Evolutionary conservation across 1,140 invertebrate species (phyloP).

Genomic region (Drosophila bocqueti): DNA sequence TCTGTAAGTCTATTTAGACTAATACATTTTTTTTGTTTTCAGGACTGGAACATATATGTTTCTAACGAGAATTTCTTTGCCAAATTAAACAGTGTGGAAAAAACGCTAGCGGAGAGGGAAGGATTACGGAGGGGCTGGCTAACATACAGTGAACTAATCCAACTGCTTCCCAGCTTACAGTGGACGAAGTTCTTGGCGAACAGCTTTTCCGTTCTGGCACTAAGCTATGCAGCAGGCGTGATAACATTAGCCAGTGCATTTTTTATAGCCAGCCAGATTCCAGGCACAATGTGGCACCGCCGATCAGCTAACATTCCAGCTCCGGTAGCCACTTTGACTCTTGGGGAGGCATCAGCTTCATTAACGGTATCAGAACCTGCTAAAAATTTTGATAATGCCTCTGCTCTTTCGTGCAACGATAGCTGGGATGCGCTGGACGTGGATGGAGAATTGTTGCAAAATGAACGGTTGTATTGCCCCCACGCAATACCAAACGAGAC

Average conservation of each 20-base stretch:
- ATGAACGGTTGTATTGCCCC: slow-evolving; percentile 62
- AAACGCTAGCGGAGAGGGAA: slow-evolving; percentile 89
- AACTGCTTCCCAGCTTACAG: slow-evolving; percentile 87
- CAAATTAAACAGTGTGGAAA: slow-evolving; percentile 89
- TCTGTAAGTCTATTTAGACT: not conserved
- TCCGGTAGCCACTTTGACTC: slow-evolving; percentile 8
- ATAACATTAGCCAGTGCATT: slow-evolving; percentile 90
- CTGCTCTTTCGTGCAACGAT: slow-evolving; percentile 19
- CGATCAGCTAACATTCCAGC: not conserved
- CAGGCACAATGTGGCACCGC: slow-evolving; percentile 85
- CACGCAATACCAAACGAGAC: slow-evolving; percentile 61
- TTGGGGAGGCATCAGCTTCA: slow-evolving; percentile 5
- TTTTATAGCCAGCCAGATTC: slow-evolving; percentile 87
- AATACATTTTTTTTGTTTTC: slow-evolving; percentile 7
- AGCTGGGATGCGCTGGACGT: slow-evolving; percentile 60
- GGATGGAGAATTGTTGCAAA: slow-evolving; percentile 69
- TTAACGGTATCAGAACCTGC: not conserved
- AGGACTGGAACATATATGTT: slow-evolving; percentile 95
- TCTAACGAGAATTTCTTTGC: slow-evolving; percentile 90
- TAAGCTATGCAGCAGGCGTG: slow-evolving; percentile 90
- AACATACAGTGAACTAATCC: slow-evolving; percentile 92
- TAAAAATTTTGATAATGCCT: slow-evolving; percentile 2
- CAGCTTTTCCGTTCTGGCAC: slow-evolving; percentile 88
- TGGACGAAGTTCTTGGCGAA: slow-evolving; percentile 87
- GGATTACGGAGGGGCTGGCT: slow-evolving; percentile 92